Base-by-base conservation (phyloP, 2,113 vertebrate species). In the Bos indicus region DNA sequence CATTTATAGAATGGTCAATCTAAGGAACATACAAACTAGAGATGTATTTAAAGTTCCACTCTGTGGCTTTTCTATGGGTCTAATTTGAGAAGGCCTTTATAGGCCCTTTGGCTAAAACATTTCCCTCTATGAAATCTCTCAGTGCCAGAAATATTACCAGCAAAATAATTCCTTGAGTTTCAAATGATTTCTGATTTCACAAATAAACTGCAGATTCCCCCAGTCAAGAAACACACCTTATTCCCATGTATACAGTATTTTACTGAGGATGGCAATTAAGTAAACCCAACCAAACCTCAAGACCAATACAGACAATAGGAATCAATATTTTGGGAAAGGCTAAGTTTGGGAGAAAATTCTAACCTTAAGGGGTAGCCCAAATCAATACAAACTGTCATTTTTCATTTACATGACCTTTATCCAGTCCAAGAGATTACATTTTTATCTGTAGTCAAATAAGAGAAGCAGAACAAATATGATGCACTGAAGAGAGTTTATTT, bases 371-470 rank as follows among this genome's bases (percentile, higher is more conserved):
- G 80, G 33, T 83, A 54, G 51, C 80, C 51, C 60, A 95, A 88
- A 82, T 28, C 8, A 96, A 43, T 9, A 43, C 8, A 88, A 19
- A 14, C 26, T 83, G 17, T 77, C 80, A 67, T 85, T 64, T 93
- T n/a, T 95, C 12, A 46, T 92, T 57, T 90, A 14, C 28, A 17
- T 86, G 48, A 60, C 57, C 78, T 89, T 64, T 40, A 87, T 48
- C 48, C 40, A 88, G 9, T 13, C 33, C 26, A 56, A 43, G 57
- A 88, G 57, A 92, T 67, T 95, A 56, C 0, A 25, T 82, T 97
- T 52, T 78, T 52, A 95, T 36, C 67, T 95, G 46, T 28, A 98
- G 91, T 92, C 6, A 98, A 92, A 84, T 67, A 60, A 95, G 46
- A 96, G 74, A 10, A 96, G 54, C 97, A 96, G 15, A 56, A 90